A percentile compares a stretch with the other conserved stretches of the same genome.
These are phyloP conservation scores for Entomobrya proxima DNA, from an alignment of 2,888 invertebrate genomes.

Conservation along the genomic window DNA sequence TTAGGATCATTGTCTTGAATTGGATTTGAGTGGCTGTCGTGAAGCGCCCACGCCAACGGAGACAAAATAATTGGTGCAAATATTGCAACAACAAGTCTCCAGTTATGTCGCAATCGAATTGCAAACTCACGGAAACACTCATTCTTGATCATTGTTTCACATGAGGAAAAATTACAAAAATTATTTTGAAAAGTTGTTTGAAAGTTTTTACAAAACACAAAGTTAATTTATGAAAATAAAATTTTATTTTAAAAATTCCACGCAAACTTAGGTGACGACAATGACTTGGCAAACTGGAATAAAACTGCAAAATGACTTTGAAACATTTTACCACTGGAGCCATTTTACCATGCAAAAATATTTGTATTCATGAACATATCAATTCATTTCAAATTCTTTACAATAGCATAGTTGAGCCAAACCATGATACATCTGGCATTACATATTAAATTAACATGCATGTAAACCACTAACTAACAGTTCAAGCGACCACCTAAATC, in stretches of 20 bases:
- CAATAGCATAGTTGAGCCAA: no score
- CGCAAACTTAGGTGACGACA: background rate
- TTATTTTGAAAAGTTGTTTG: background rate
- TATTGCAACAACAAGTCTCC: slow-evolving; percentile 85
- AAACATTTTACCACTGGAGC: background rate
- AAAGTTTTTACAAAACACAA: no score
- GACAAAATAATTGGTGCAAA: slow-evolving; percentile 84
- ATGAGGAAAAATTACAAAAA: background rate
- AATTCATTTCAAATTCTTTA: no score
- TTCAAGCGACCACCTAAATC: no score
- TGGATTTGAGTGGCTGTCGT: slow-evolving; percentile 20
- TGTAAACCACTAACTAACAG: no score
- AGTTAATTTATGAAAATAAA: no score
- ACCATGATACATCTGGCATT: no score
- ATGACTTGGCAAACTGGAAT: background rate
- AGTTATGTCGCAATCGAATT: slow-evolving; percentile 76
- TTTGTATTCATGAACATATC: no score
- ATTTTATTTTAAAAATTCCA: no score
- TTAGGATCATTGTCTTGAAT: slow-evolving; percentile 7
- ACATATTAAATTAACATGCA: no score
- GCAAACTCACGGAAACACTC: background rate
- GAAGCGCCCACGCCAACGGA: slow-evolving; percentile 78
- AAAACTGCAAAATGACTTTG: background rate
- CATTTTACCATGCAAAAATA: background rate
- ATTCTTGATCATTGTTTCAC: background rate